Percentiles rank a stretch among this genome's conserved stretches.
These are phyloP conservation scores for Hirtodrosophila trivittata DNA, from an alignment of 2,888 invertebrate species.

Conservation along the genomic window DNA sequence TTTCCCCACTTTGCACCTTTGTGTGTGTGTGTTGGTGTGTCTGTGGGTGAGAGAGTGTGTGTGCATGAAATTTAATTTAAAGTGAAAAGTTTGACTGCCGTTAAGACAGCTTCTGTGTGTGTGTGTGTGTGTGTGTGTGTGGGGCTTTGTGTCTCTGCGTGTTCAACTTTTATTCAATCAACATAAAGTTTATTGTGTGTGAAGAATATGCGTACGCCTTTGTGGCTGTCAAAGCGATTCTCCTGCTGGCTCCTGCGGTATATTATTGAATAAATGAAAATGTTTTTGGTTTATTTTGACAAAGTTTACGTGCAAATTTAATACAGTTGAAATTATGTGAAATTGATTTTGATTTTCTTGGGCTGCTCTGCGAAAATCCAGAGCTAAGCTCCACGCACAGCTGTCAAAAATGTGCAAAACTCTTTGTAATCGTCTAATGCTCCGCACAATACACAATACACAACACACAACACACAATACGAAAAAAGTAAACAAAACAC, in stretches of 20 bases:
- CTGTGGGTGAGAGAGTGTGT: slow-evolving; percentile 9
- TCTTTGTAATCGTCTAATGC: slow-evolving; percentile 45
- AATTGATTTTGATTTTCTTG: slow-evolving; percentile 63
- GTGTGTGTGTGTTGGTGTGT: slow-evolving; percentile 8
- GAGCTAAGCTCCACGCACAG: slow-evolving; percentile 13
- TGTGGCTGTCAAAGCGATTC: slow-evolving; percentile 46
- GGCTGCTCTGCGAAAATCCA: slow-evolving; percentile 35
- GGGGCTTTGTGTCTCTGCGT: slow-evolving; percentile 10
- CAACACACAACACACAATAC: slow-evolving; percentile 26
- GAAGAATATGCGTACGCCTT: slow-evolving; percentile 45
- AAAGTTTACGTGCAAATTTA: slow-evolving; percentile 59
- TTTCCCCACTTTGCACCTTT: slow-evolving; percentile 27
- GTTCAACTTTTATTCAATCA: slow-evolving; percentile 68
- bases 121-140: background rate
- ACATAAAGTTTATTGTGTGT: slow-evolving; percentile 74
- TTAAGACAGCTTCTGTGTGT: slow-evolving; percentile 38
- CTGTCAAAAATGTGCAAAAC: slow-evolving; percentile 16
- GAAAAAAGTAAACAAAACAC: slow-evolving; percentile 23
- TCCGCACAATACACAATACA: slow-evolving; percentile 2
- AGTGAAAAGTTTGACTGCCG: slow-evolving; percentile 69
- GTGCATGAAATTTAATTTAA: slow-evolving; percentile 67
- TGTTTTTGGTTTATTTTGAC: slow-evolving; percentile 51
- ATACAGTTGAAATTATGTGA: slow-evolving; percentile 60
- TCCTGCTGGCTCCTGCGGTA: slow-evolving; percentile 28
- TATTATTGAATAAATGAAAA: slow-evolving; percentile 58